phyloP scores from a whole-genome alignment of 2,797 vertebrate genomes.

The Falco novaeseelandiae region DNA sequence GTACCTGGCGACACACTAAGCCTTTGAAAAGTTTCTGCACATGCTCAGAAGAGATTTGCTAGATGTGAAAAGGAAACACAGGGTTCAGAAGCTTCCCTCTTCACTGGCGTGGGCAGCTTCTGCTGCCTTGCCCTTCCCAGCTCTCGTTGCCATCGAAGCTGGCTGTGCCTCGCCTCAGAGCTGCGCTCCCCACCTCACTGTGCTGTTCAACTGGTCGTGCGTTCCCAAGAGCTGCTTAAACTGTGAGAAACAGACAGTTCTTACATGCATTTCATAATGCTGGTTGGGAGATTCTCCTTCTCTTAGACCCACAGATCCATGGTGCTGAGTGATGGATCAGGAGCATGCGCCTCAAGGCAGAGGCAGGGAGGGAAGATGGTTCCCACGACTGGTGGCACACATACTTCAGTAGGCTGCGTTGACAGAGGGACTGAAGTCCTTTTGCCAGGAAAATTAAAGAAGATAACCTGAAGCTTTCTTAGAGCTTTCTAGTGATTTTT shows the following conservation, averaged over 20 bases:
- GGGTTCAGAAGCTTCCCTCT: not conserved
- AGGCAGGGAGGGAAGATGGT: not conserved
- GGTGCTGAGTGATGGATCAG: not conserved
- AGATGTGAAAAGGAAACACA: not conserved
- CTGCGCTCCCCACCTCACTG: rapidly evolving
- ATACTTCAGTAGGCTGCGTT: not conserved
- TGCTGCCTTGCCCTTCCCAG: not conserved
- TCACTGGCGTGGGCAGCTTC: not conserved
- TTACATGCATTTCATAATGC: rapidly evolving
- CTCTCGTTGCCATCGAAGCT: rapidly evolving
- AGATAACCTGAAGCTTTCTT: not conserved
- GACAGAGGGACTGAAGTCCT: not conserved
- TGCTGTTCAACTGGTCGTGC: rapidly evolving
- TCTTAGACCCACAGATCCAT: not conserved
- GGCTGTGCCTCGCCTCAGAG: rapidly evolving
- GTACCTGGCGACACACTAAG: not conserved
- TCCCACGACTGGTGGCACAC: rapidly evolving
- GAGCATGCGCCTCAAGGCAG: rapidly evolving
- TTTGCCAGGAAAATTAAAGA: not conserved
- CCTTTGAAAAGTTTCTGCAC: not conserved
- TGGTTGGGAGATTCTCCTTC: not conserved
- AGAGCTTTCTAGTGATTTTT: not conserved
- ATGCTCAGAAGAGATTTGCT: not conserved
- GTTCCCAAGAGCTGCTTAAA: not conserved
- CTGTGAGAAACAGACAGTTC: not conserved